Conservation (phyloP, 2,797 vertebrate genomes). For the Argentina silus region DNA sequence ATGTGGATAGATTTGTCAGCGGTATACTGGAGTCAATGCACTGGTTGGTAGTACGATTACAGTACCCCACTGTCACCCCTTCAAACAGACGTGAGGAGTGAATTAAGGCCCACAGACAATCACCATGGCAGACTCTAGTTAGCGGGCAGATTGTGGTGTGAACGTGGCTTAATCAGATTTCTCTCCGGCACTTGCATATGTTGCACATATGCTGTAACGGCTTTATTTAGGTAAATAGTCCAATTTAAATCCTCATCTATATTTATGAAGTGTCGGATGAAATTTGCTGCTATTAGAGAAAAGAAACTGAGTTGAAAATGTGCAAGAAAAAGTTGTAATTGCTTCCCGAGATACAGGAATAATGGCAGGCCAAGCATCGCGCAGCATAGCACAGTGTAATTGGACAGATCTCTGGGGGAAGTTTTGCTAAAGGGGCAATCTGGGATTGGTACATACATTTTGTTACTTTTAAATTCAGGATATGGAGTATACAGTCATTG, state of each 20-base stretch:
- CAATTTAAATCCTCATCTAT: conserved; percentile 41
- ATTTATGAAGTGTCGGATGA: conserved; percentile 45
- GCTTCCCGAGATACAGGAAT: conserved; percentile 11
- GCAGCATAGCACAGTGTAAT: neutral
- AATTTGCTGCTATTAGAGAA: conserved; percentile 39
- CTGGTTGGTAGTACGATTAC: neutral
- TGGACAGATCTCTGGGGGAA: neutral
- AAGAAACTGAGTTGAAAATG: neutral
- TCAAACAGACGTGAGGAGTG: conserved; percentile 29
- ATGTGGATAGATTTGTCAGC: conserved; percentile 6
- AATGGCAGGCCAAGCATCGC: neutral
- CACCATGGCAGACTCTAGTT: conserved; percentile 53
- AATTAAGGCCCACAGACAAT: conserved; percentile 44
- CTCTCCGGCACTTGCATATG: conserved; percentile 50
- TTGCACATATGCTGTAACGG: conserved; percentile 25
- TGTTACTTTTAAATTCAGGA: no score
- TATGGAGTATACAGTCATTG: no score
- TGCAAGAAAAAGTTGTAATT: conserved; percentile 13
- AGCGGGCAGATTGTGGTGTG: conserved; percentile 52
- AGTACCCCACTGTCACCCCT: neutral
- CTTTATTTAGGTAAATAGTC: conserved; percentile 44
- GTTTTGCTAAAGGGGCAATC: no score
- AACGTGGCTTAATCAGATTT: conserved; percentile 32
- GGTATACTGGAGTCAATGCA: conserved; percentile 2
- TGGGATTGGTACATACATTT: no score